Evolutionary conservation across 1,140 invertebrate species (phyloP), one percentile per base, ranked within the genome.

Genomic region (Ditylenchus dipsaci): DNA sequence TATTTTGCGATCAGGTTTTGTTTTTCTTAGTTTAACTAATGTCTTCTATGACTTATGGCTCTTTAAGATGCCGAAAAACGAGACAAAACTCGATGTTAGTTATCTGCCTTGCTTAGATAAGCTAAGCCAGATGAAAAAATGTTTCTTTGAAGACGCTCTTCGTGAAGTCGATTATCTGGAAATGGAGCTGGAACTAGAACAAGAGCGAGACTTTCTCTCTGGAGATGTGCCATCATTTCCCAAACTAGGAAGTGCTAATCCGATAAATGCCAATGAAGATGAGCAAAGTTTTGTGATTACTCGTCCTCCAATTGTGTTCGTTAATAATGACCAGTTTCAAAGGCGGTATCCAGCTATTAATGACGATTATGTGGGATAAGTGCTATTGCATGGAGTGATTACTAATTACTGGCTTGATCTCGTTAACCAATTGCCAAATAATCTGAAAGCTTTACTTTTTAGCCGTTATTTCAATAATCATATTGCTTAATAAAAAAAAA

Each of bases 91-190:
- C 0, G 79, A 81, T 62, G 67, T 82, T 56, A 73, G 69, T 26
- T 81, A 82, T 63, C 58, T 80, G 15, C 69, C 78, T 17, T 81
- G 79, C 58, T 82, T 80, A 58, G 79, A 81, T 49, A 56, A 76
- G 29, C 82, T 81, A 33, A 67, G 78, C 38, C 63, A 67, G 7
- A 81, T 81, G 78, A 81, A 81, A 60, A 49, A 62, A 1, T 81
- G 79, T 65, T 81, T 81, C 65, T 80, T 67, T 58, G 75, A 79
- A 45, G 74, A 79, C 26, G 21, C 70, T 9, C 45, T 65, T 13
- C 58, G 43, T 15, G 21, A 42, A 30, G 60, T 68, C 19, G 65
- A 69, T 29, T 69, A 69, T 56, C 33, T 67, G 57, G 58, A 60
- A 13, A 38, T 56, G 11, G 66, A 26, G 38, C 59, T 23, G 29